Evolutionary conservation across 2,113 vertebrate species (phyloP), one percentile per base, ranked within the genome.

Genomic region (Lontra canadensis): DNA sequence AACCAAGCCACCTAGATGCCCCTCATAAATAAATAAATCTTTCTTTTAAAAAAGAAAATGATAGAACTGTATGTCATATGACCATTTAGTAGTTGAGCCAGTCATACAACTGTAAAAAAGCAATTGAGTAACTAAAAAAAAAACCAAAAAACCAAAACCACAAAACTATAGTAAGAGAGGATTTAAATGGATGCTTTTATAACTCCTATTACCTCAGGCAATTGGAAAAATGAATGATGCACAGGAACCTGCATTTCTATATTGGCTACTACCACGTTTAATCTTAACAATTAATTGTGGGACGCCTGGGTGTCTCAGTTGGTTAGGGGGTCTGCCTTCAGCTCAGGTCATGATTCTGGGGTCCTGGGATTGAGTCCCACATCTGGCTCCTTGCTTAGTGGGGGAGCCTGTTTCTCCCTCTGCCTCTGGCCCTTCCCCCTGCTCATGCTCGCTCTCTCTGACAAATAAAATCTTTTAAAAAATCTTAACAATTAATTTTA

Each of bases 171-270:
- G 57, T 39, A 80, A 78, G 61, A 81, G 18, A 95, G 14, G 57
- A 59, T 86, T 34, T n/a, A 92, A 91, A 42, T 26, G 20, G 82
- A 84, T 84, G 18, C 39, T 80, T 25, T 36, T 88, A 20, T 76
- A 85, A n/a, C 9, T 88, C 25, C 47, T 67, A 79, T 88, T 80
- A 96, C 69, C 49, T 73, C 20, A 74, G 92, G 74, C 26, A 91
- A 76, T 55, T 63, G 76, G 57, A 65, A 94, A 84, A 91, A 88
- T 74, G 57, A 94, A 47, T 96, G 59, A 90, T 76, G 31, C 23
- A 74, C 12, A 83, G 44, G 47, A 74, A 94, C 69, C 61, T 93
- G 17, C 21, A 96, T 61, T 90, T 94, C 89, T 59, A n/a, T 79
- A 61, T 79, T 86, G 82, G 57, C 31, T 83, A 23, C n/a, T 74